Evolutionary conservation across 2,113 vertebrate species (phyloP).

Genomic region (Maccullochella peelii): DNA sequence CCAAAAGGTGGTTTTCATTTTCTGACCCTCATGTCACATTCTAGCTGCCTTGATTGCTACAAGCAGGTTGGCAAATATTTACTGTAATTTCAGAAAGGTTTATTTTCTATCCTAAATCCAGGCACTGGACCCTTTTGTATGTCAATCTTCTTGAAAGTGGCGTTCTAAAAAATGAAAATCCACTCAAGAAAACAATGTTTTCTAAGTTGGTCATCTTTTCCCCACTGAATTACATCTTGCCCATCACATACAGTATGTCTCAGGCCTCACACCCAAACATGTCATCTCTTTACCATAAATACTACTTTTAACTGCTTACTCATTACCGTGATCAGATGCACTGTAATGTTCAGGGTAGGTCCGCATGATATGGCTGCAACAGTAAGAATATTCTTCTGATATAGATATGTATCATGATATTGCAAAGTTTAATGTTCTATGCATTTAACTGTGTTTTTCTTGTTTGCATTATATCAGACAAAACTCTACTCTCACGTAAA

Average conservation of each 20-base stretch:
- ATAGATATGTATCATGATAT: too few species aligned
- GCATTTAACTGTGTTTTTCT: background rate
- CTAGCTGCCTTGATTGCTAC: constrained; percentile 69
- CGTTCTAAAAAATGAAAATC: constrained; percentile 10
- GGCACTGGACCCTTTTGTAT: constrained; percentile 35
- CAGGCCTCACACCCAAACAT: background rate
- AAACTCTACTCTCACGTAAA: background rate
- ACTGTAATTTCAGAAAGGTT: constrained; percentile 77
- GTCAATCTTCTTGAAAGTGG: constrained; percentile 36
- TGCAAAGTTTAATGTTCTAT: background rate
- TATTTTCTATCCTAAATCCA: constrained; percentile 74
- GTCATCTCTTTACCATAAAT: background rate
- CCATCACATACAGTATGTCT: background rate
- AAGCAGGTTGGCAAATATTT: constrained; percentile 80
- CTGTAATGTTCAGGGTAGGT: background rate
- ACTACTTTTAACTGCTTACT: background rate
- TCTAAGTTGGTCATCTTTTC: constrained; percentile 7
- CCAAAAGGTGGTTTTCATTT: constrained; percentile 79
- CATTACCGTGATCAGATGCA: background rate
- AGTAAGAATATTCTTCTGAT: background rate
- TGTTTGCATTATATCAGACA: background rate
- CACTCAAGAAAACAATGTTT: background rate
- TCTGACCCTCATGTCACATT: constrained; percentile 68
- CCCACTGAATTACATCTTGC: background rate
- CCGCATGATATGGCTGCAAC: background rate